These are phyloP conservation scores for Amblyteles armatorius DNA, from an alignment of 2,888 invertebrate genomes.

Conservation along the genomic window DNA sequence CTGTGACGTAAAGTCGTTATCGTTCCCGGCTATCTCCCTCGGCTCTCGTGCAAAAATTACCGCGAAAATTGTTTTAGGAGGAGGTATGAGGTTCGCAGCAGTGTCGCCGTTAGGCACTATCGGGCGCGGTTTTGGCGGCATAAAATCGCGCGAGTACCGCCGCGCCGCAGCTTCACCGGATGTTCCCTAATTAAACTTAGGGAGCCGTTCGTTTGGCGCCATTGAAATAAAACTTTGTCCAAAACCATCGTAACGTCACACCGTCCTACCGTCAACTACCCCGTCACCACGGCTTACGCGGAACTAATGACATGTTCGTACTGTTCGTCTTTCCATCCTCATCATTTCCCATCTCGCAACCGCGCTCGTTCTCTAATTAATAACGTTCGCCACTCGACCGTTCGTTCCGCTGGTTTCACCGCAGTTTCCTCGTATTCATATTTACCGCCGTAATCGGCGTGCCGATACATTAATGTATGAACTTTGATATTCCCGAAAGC, in stretches of 20 bases:
- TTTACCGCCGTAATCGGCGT: not conserved
- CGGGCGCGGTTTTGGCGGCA: slow-evolving; percentile 11
- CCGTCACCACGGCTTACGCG: slow-evolving; percentile 9
- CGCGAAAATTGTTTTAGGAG: slow-evolving; percentile 49
- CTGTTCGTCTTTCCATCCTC: not conserved
- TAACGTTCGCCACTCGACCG: slow-evolving; percentile 5
- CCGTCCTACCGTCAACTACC: not conserved
- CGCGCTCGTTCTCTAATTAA: slow-evolving; percentile 7
- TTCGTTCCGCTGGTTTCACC: not conserved
- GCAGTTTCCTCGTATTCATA: not conserved
- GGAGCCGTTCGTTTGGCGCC: slow-evolving; percentile 33
- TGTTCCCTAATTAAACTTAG: slow-evolving; percentile 59
- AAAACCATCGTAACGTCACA: not conserved
- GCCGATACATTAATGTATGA: not conserved
- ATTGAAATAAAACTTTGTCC: slow-evolving; percentile 58
- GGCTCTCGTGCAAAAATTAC: slow-evolving; percentile 52
- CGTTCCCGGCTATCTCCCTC: slow-evolving; percentile 54
- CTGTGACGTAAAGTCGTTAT: slow-evolving; percentile 64
- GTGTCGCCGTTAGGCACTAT: slow-evolving; percentile 57
- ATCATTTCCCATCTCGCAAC: not conserved
- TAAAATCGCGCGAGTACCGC: slow-evolving; percentile 14
- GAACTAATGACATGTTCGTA: slow-evolving; percentile 22
- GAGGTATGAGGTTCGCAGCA: slow-evolving; percentile 21
- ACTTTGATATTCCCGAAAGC: not conserved
- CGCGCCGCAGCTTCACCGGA: slow-evolving; percentile 19